Base-by-base conservation (phyloP, 2,888 invertebrate genomes). In the Monopis laevigella region DNA sequence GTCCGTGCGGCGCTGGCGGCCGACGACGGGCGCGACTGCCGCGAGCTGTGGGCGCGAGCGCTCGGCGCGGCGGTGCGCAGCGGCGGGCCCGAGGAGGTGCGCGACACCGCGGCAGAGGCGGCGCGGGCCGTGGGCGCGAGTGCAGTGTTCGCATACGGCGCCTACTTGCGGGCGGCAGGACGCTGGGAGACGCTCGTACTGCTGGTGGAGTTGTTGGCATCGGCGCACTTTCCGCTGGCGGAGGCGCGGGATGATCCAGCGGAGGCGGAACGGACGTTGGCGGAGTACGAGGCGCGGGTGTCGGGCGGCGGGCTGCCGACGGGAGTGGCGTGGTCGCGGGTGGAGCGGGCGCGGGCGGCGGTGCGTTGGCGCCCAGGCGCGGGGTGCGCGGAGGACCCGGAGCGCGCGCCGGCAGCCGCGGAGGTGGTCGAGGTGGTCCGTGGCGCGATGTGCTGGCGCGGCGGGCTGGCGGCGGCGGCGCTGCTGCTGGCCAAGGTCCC, bases 161-260 rank as follows among this genome's bases (percentile, higher is more conserved):
- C 51, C 17, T 52, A 51, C 45, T 54, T 70, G 40, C 90, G 91
- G 55, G 84, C 87, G 12, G 85, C 87, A 5, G 90, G 90, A 1
- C 78, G 89, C 43, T 87, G 86, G 82, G 92, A 92, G 69, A 86
- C 86, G 54, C 84, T 92, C 54, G 88, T 89, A 84, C 86, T 88
- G 46, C 70, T 90, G 26, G 62, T 92, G 35, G 85, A 87, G 56
- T 68, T 90, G 56, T 87, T 87, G 53, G 68, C 88, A 19, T 86
- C 86, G 48, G 69, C 91, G 49, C 89, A 88, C 75, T 77, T 88
- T 46, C 49, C 42, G 21, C 51, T 47, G 18, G 59, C 64, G 51
- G 49, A 46, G 21, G 60, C 62, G 45, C 59, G 61, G 44, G 47
- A 8, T 6, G 17, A 14, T 30, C 46, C n/a, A 27, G 29, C n/a